phyloP scores from a whole-genome alignment of 2,888 invertebrate genomes.

The Diachrysia chrysitis region DNA sequence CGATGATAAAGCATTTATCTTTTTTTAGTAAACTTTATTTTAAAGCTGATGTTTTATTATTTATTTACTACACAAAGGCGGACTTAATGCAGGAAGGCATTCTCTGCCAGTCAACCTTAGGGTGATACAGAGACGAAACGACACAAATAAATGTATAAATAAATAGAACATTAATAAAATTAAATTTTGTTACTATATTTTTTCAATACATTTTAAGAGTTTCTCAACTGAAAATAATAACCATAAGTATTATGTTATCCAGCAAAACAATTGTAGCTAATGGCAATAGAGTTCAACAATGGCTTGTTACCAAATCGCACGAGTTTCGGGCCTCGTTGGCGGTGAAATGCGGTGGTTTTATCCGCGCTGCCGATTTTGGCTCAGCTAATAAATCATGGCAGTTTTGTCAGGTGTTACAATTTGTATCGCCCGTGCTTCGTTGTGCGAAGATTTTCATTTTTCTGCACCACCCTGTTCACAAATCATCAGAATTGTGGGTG shows the following conservation, averaged over 20 bases:
- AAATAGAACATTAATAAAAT: too few species aligned
- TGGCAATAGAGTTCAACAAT: slow-evolving; percentile 66
- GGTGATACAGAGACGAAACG: too few species aligned
- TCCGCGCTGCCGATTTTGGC: slow-evolving; percentile 67
- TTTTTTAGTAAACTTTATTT: neutral
- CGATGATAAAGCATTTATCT: slow-evolving; percentile 4
- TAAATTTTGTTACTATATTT: too few species aligned
- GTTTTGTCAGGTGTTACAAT: slow-evolving; percentile 78
- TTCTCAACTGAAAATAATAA: slow-evolving; percentile 25
- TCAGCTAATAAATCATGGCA: slow-evolving; percentile 74
- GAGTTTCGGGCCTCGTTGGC: slow-evolving; percentile 64
- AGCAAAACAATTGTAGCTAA: slow-evolving; percentile 66
- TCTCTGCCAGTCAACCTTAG: too few species aligned
- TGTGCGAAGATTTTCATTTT: slow-evolving; percentile 66
- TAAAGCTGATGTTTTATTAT: too few species aligned
- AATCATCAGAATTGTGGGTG: slow-evolving; percentile 57
- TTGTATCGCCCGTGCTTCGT: slow-evolving; percentile 68
- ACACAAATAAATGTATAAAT: too few species aligned
- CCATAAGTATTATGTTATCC: slow-evolving; percentile 31
- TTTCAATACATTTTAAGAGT: too few species aligned
- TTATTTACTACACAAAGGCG: too few species aligned
- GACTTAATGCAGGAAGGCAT: too few species aligned
- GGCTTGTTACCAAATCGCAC: slow-evolving; percentile 65
- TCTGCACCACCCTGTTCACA: slow-evolving; percentile 55
- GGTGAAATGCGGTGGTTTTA: slow-evolving; percentile 70